Evolutionary conservation across 2,113 vertebrate species (phyloP), one percentile per base, ranked within the genome.

Genomic region (Malurus cyaneus): DNA sequence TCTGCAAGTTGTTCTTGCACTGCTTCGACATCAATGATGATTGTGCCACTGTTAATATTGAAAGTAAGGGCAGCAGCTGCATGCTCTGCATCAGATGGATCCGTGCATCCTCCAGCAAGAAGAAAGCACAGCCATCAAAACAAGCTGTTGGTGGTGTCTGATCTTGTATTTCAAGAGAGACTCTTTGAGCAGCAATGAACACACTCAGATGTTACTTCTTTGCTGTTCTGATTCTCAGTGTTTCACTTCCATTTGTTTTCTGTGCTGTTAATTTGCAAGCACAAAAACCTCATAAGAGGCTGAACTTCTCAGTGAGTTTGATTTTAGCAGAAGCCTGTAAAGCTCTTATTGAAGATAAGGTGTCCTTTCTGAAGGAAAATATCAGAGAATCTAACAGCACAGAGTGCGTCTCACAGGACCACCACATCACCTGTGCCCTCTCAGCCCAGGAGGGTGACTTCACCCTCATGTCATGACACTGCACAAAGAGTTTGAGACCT

Each of bases 401-500:
- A 0, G 94, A 94, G 13, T 89, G 94, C 2, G 2, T 97, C 67
- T 36, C 11, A 4, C 86, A 57, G 28, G 92, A 59, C 46, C 94
- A 77, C 66, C 97, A 95, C 14, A 86, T 95, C 79, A 92, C 94
- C 5, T 53, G 28, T 0, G 2, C 61, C 4, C 91, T 98, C 31
- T 70, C 95, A 0, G 74, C 49, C 0, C 34, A 97, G 74, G 97
- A 97, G 29, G 94, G 56, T 0, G 15, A 78, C 3, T 92, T 95
- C 69, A 95, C 96, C 34, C 12, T 97, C 5, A 96, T 0, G 0
- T 88, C 41, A 64, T 97, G 80, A 94, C 96, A 13, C 25, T 97
- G 71, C 96, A 98, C 76, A 96, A 97, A 52, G 88, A 96, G 8
- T 97, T 97, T 1, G 93, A 96, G 54, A 97, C 95, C 65, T 97